Evolutionary conservation across 2,797 vertebrate genomes (phyloP), one percentile per base, ranked within the genome.

Genomic region (Aeoliscus strigatus): DNA sequence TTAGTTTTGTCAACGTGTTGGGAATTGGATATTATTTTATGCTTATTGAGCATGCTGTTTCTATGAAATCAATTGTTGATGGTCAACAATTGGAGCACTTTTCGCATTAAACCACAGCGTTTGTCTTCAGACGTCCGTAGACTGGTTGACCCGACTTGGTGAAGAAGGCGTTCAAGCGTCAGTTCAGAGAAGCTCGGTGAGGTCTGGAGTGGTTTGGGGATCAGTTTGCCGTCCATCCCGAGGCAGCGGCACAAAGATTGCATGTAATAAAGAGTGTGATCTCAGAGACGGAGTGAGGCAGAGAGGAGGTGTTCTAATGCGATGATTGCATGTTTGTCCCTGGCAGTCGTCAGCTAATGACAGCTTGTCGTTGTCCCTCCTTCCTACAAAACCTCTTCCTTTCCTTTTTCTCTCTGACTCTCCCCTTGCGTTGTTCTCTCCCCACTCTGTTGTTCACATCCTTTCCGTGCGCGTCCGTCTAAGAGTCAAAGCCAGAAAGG

Each of bases 301-400:
- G 51, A 64, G 60, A 70, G 66, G 62, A 48, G 54, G 62, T 58
- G 58, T 89, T 90, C 91, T 96, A 96, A 95, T 94, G 89, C 87
- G 87, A 91, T 96, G 93, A 98, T 96, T 94, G 91, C 87, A 95
- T 86, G 92, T 92, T 96, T 91, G 89, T 84, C 80, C 77, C 86
- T 65, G 88, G 34, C 84, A 88, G 90, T 91, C 94, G 93, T 94
- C 93, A 90, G 91, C 70, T 94, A 93, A 96, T 96, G 92, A 92
- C 92, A 93, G 91, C 92, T 92, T 94, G 92, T 93, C 93, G 90
- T 83, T 77, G 90, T 86, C 88, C 89, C 89, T 57, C 49, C 65
- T 64, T 72, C 55, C 41, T 51, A 60, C 42, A 61, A 55, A 53
- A 61, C 48, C 49, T 21, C 11, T 82, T 84, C 82, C 82, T 86